These are phyloP conservation scores for Hippocampus zosterae DNA, from an alignment of 2,113 vertebrate genomes.

Conservation along the genomic window DNA sequence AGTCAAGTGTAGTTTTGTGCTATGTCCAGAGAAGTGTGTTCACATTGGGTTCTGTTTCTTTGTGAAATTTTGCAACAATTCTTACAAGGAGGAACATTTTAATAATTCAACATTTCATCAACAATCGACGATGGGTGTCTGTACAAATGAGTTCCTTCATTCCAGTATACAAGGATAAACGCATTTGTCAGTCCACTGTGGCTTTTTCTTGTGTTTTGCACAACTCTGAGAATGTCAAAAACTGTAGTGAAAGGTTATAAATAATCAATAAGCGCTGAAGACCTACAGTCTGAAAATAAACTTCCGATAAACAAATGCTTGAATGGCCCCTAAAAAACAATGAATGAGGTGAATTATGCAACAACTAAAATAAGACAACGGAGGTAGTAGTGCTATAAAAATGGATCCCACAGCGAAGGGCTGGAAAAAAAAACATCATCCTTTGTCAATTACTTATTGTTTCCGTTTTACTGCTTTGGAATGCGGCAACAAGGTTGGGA, in stretches of 20 bases:
- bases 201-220: neutral
- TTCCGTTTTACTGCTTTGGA: conserved; percentile 56
- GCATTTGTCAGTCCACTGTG: neutral
- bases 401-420: conserved; percentile 52
- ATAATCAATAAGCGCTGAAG: conserved; percentile 37
- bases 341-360: conserved; percentile 45
- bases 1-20: neutral
- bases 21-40: neutral
- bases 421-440: conserved; percentile 70
- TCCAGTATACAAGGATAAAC: neutral
- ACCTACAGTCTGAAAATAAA: conserved; percentile 51
- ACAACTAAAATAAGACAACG: conserved; percentile 49
- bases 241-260: conserved; percentile 30
- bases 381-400: conserved; percentile 54
- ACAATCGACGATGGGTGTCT: neutral
- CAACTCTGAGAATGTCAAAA: conserved; percentile 1
- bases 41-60: neutral
- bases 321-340: conserved; percentile 18
- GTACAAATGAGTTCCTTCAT: neutral
- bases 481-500: conserved; percentile 30
- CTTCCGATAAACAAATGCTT: conserved; percentile 21
- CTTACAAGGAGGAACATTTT: neutral
- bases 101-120: neutral
- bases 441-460: conserved; percentile 62
- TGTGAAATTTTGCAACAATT: neutral